These are phyloP conservation scores for Cirrhinus molitorella DNA, from an alignment of 2,797 vertebrate genomes.

Conservation along the genomic window DNA sequence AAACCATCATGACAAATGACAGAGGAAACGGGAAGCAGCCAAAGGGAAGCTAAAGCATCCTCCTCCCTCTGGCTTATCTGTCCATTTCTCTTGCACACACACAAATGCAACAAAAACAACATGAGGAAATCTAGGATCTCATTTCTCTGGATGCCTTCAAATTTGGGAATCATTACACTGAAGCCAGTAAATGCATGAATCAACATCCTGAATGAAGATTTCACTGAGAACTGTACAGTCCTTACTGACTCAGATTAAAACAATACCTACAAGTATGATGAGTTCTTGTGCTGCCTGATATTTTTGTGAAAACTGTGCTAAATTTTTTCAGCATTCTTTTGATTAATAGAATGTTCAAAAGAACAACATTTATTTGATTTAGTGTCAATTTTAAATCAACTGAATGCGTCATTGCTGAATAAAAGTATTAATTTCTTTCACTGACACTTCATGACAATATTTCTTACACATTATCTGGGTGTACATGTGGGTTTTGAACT, in stretches of 20 bases:
- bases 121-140: slow-evolving; percentile 7
- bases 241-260: background rate
- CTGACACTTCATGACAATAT: background rate
- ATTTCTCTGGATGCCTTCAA: background rate
- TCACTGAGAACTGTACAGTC: background rate
- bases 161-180: background rate
- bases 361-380: background rate
- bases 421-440: too few species aligned
- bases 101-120: slow-evolving; percentile 13
- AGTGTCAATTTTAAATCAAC: too few species aligned
- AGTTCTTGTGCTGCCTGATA: background rate
- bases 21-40: slow-evolving; percentile 34
- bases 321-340: background rate
- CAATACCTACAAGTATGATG: background rate
- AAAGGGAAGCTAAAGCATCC: slow-evolving; percentile 36
- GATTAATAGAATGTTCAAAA: background rate
- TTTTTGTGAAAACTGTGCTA: background rate
- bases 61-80: slow-evolving; percentile 26
- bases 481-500: background rate
- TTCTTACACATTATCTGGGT: background rate
- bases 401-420: too few species aligned
- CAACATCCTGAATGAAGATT: background rate
- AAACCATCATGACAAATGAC: slow-evolving; percentile 32
- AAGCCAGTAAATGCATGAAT: background rate
- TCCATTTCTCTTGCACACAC: slow-evolving; percentile 17